A percentile compares a stretch with the other conserved stretches of the same genome.
These are phyloP conservation scores for Acrocyrtus sp. DNA, from an alignment of 2,888 invertebrate species.

Conservation along the genomic window DNA sequence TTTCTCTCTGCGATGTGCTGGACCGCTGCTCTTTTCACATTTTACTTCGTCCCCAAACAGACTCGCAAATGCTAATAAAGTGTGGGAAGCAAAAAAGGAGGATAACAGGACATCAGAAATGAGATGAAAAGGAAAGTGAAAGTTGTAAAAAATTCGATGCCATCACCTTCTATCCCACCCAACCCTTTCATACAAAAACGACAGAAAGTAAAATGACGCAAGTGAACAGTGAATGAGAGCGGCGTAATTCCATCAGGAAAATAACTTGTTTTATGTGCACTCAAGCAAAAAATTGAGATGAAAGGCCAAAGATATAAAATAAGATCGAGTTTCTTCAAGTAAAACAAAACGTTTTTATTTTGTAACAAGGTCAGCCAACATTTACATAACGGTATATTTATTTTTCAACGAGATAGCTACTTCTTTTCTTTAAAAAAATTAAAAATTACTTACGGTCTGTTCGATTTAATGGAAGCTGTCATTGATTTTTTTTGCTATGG, in stretches of 20 bases:
- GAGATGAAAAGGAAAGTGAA: not conserved
- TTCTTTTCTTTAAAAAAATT: not conserved
- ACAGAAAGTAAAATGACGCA: not conserved
- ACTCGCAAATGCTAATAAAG: not conserved
- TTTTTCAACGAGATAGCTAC: not conserved
- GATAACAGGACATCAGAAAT: not conserved
- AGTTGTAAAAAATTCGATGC: not conserved
- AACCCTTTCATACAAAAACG: not conserved
- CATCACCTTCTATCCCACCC: not conserved
- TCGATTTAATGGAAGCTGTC: too few relatives aligned
- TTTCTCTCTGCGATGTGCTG: slow-evolving; percentile 70
- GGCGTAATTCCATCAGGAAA: too few relatives aligned
- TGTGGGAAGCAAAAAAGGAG: not conserved
- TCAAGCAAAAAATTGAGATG: not conserved
- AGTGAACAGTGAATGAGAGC: too few relatives aligned
- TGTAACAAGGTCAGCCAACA: too few relatives aligned
- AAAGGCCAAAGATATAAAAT: not conserved
- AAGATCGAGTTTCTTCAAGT: not conserved
- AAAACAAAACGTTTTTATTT: too few relatives aligned
- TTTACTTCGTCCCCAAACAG: slow-evolving; percentile 71
- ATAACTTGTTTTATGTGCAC: not conserved
- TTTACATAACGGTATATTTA: not conserved
- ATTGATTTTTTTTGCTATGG: too few relatives aligned
- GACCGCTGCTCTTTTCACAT: slow-evolving; percentile 70
- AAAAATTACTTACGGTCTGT: too few relatives aligned